Evolutionary conservation across 37 sponge, comb jelly and placozoan genomes (phyloP).

Genomic region (Axinella damicornis): DNA sequence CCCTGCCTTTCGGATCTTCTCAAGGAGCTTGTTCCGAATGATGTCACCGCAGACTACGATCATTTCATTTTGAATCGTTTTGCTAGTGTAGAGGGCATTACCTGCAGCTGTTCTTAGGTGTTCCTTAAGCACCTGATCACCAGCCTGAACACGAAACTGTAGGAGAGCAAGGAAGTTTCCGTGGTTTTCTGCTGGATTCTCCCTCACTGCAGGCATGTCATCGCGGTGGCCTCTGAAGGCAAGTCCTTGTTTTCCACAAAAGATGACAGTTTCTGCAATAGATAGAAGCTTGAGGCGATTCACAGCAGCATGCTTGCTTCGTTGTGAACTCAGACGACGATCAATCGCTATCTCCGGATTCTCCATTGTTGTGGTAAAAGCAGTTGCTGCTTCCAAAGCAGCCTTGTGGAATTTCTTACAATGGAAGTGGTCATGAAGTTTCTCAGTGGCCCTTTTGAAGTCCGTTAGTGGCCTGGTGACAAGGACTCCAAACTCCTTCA

Average conservation of each 20-base stretch:
- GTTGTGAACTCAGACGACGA: constrained; percentile 32
- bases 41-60: constrained; percentile 56
- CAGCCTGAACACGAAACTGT: constrained; percentile 59
- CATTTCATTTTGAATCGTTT: constrained; percentile 75
- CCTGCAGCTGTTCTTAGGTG: constrained; percentile 51
- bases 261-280: constrained; percentile 64
- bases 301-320: constrained; percentile 19
- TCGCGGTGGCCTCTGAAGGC: constrained; percentile 71
- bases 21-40: constrained; percentile 55
- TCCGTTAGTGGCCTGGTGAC: constrained; percentile 51
- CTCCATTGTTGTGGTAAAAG: constrained; percentile 36
- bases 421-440: constrained; percentile 11
- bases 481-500: constrained; percentile 22
- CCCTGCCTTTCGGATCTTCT: constrained; percentile 36
- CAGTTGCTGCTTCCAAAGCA: constrained; percentile 30
- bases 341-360: constrained; percentile 31
- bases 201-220: constrained; percentile 27
- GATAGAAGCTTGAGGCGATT: constrained; percentile 53
- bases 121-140: constrained; percentile 57
- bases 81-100: constrained; percentile 70
- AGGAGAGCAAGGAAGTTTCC: constrained; percentile 75
- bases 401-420: constrained; percentile 52
- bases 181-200: constrained; percentile 37
- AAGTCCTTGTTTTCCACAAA: constrained; percentile 61
- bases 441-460: constrained; percentile 46